Base-by-base conservation (phyloP, 2,888 invertebrate species). In the Stenodera caucasica region DNA sequence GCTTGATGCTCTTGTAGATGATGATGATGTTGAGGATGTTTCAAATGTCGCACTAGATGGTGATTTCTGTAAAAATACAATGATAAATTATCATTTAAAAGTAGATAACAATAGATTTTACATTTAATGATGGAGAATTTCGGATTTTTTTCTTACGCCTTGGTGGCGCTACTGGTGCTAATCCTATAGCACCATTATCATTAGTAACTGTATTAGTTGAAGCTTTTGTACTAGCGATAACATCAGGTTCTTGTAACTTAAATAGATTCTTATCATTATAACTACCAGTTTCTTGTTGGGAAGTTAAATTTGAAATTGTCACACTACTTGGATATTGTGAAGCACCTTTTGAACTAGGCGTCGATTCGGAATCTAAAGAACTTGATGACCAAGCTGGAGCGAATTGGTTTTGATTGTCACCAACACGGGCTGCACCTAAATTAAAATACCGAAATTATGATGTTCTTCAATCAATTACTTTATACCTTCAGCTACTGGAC, bases 161-260 rank as follows among this genome's bases (percentile, higher is more conserved):
- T 0, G 94, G 94, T 61, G 94, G 94, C 57, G 94, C 88, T 37
- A 91, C 82, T 3, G 90, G 90, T 33, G 78, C 77, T 40, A 21
- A 15, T 14, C 9, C 11, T 35, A 9, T 8, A 6, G 4, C 15
- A 37, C 15, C 8, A 21, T 18, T 40, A 18, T 40, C 40, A 18
- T 21, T 40, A 3, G 40, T 18, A 1, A 40, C 18, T 2, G 40
- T 40, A 40, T 40, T 82, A 70, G 64, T 82, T 80, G 80, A 82
- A 82, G 88, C 82, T 77, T 95, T 96, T 65, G 95, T 93, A 82
- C 95, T 96, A 60, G 94, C 93, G 71, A 96, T 94, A 74, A 96
- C 93, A 82, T 96, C 96, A 2, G 96, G 96, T 80, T 95, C 95
- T 76, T 88, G 88, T 77, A 88, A 83, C 52, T 84, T 82, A 61